Conservation (phyloP, 2,797 vertebrate species). For the Passerculus sandwichensis region DNA sequence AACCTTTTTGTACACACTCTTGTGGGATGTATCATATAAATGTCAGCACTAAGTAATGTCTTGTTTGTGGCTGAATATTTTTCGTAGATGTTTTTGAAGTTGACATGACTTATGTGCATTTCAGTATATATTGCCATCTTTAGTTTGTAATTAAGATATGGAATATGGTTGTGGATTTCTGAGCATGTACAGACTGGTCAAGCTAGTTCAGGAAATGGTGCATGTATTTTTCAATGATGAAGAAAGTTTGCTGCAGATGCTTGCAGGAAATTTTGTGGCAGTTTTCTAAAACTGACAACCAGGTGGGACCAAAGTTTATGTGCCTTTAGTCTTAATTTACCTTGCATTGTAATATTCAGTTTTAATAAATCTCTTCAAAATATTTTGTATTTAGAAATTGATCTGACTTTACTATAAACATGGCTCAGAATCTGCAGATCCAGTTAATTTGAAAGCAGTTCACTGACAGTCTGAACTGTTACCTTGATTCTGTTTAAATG, state of each 20-base stretch:
- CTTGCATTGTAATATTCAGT: constrained; percentile 90
- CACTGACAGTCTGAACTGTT: constrained; percentile 79
- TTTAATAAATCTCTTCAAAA: constrained; percentile 87
- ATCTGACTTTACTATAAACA: constrained; percentile 86
- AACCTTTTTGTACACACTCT: constrained; percentile 83
- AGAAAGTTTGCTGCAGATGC: constrained; percentile 80
- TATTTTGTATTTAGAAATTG: constrained; percentile 86
- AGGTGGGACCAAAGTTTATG: constrained; percentile 98
- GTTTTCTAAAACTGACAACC: constrained; percentile 89
- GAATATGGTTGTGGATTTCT: constrained; percentile 88
- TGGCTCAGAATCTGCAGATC: constrained; percentile 85
- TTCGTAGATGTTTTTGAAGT: constrained; percentile 86
- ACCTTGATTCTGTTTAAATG: constrained; percentile 80
- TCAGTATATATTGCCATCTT: constrained; percentile 86
- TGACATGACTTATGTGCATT: constrained; percentile 87
- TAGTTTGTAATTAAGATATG: constrained; percentile 85
- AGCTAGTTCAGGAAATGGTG: constrained; percentile 86
- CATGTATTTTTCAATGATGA: constrained; percentile 87
- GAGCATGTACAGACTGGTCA: constrained; percentile 89
- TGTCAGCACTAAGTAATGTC: constrained; percentile 87
- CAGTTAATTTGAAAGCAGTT: constrained; percentile 80
- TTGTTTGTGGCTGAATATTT: constrained; percentile 88
- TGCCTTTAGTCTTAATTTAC: constrained; percentile 97
- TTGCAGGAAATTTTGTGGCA: constrained; percentile 88
- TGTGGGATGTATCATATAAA: constrained; percentile 83